These are phyloP conservation scores for Hestina assimilis DNA, from an alignment of 1,140 invertebrate species.

Conservation along the genomic window DNA sequence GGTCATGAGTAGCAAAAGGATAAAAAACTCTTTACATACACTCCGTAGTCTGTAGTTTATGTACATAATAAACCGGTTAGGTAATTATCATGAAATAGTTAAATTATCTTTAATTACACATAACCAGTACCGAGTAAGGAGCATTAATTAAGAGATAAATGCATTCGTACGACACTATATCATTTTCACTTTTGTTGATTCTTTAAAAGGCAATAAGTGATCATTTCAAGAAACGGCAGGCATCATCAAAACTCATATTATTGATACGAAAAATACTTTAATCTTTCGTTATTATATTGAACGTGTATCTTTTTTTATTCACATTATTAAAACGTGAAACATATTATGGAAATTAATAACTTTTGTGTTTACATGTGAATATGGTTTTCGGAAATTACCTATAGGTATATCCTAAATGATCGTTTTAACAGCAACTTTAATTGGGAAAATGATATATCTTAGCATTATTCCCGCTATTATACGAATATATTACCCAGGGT, in stretches of 20 bases:
- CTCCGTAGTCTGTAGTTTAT: too few species aligned
- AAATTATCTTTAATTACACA: too few species aligned
- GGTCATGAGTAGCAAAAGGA: too few species aligned
- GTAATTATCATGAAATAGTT: too few species aligned
- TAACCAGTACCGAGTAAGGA: background rate
- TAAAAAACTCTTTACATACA: too few species aligned
- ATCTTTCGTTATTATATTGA: conserved; percentile 22
- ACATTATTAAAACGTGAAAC: conserved; percentile 26
- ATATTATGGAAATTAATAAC: conserved; percentile 23
- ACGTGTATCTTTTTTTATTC: conserved; percentile 19
- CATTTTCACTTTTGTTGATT: background rate
- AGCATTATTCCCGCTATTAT: too few species aligned
- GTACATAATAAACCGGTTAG: too few species aligned
- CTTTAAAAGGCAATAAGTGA: conserved; percentile 21
- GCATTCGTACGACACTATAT: background rate
- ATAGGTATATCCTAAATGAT: conserved; percentile 8
- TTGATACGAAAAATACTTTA: conserved; percentile 27
- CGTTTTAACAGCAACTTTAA: conserved; percentile 6
- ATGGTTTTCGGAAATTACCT: conserved; percentile 8
- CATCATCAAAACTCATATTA: conserved; percentile 4
- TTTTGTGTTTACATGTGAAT: conserved; percentile 11
- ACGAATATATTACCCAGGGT: too few species aligned
- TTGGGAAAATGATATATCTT: conserved; percentile 7
- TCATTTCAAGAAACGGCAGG: conserved; percentile 29
- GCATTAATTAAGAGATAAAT: background rate